Base-by-base conservation (phyloP, 2,888 invertebrate genomes). In the Dynastes hyllus region DNA sequence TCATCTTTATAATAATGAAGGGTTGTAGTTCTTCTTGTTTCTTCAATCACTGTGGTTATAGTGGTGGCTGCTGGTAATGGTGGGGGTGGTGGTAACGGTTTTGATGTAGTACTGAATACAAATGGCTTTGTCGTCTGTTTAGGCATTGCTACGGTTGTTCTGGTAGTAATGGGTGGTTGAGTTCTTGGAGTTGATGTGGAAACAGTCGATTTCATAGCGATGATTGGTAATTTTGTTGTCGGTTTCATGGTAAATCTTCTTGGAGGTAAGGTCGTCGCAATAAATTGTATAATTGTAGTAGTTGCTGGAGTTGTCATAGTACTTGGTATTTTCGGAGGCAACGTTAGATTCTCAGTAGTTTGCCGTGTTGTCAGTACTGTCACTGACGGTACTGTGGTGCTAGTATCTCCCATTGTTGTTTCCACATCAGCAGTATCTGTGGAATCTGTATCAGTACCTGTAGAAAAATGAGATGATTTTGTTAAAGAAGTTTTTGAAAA, bases 211-310 rank as follows among this genome's bases (percentile, higher is more conserved):
- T 50, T 11, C 73, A 5, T 65, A 73, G 69, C 79, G 69, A 37
- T 5, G 9, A 40, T 63, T 37, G 66, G 51, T 45, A 27, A 8
- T 16, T 81, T 67, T 63, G 55, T 78, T 70, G 79, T 83, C 13
- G 77, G 58, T 76, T 55, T 80, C 37, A 78, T 80, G n/a, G 75
- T 81, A 45, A 78, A 65, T 45, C 5, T 78, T 5, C 9, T 63
- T 40, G 78, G 16, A 5, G 63, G 4, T n/a, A 45, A 29, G 8
- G 77, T 75, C 9, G 82, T 82, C 40, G 82, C 81, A 37, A 77
- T 55, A 45, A 45, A 45, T 77, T 45, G 76, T n/a, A 79, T 71
- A 29, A 81, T 81, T 22, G 81, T 83, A 45, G n/a, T 55, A 22
- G n/a, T 22, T 55, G 55, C 22, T 55, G 13, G 55, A 8, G 55